Evolutionary conservation across 53 echinoderm and acorn worm genomes (phyloP), one percentile per base, ranked within the genome.

Genomic region (Temnopleurus reevesii): DNA sequence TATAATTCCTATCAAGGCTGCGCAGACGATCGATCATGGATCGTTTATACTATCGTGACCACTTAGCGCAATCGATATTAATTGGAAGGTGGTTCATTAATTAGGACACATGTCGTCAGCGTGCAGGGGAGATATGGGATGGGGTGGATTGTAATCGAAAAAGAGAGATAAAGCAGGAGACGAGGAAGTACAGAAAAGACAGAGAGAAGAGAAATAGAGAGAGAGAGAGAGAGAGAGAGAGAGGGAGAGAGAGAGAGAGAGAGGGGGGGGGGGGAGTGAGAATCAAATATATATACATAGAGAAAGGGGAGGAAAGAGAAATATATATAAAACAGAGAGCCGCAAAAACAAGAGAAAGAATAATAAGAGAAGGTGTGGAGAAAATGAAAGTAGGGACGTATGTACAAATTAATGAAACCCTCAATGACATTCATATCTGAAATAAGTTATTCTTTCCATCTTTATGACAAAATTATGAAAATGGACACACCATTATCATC

Each of bases 61-160:
- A 79, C 79, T 79, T 79, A 79, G 7, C 46, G 27, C 46, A 79
- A 79, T 79, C 79, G 28, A 79, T 79, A 51, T 46, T 79, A 79
- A 79, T 79, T 79, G 30, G 27, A 15, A 71, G 49, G 79, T 49
- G 79, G 46, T 46, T 79, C 79, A 79, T 49, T 79, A 79, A 79
- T 79, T 79, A 79, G 79, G 49, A 79, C 51, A 21, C 5, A 41
- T 43, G 43, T 71, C 71, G 71, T 71, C 43, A 43, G 19, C 71
- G 7, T 41, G 3, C 2, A 25, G 1, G 76, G 21, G 10, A 43
- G 23, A 30, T 10, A 47, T 46, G 8, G 47, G 30, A 30, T 49
- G 47, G 4, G 2, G 8, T 47, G 23, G 30, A 4, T 9, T 77
- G 38, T 25, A 2, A 1, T 29, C 2, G 64, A 21, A 45, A 8